Conservation (phyloP, 2,113 vertebrate genomes). For the Halichoerus grypus region DNA sequence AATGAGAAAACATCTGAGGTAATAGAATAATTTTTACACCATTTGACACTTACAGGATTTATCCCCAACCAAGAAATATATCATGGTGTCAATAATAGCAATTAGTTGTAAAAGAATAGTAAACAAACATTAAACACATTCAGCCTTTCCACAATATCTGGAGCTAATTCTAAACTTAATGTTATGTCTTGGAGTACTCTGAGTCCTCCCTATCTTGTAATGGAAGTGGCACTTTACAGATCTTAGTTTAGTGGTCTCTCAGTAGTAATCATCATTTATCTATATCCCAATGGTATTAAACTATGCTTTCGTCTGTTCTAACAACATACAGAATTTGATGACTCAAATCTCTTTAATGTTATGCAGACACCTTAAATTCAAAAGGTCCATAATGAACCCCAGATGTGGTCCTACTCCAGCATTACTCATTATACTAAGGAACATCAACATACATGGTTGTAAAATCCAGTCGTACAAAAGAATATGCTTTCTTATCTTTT, state of each 20-base stretch:
- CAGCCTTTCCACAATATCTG: not conserved
- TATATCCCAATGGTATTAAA: not conserved
- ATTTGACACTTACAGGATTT: not conserved
- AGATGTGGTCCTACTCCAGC: not conserved
- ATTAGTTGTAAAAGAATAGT: not conserved
- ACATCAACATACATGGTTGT: not conserved
- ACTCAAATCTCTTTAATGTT: not conserved
- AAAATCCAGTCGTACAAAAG: not conserved
- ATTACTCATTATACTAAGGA: not conserved
- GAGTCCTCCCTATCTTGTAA: not conserved
- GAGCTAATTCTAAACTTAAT: not conserved
- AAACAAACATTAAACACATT: not conserved
- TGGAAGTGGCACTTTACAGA: not conserved
- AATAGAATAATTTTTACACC: not conserved
- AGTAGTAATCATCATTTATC: not conserved
- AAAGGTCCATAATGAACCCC: not conserved
- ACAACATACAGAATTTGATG: not conserved
- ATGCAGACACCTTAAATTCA: not conserved
- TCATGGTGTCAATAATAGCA: not conserved
- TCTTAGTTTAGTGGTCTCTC: not conserved
- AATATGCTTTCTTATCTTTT: not conserved
- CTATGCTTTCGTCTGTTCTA: not conserved
- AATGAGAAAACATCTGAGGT: not conserved
- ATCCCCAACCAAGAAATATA: not conserved
- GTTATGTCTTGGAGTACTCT: not conserved